These are phyloP conservation scores for Promerops cafer DNA, from an alignment of 2,113 vertebrate genomes.

Conservation along the genomic window DNA sequence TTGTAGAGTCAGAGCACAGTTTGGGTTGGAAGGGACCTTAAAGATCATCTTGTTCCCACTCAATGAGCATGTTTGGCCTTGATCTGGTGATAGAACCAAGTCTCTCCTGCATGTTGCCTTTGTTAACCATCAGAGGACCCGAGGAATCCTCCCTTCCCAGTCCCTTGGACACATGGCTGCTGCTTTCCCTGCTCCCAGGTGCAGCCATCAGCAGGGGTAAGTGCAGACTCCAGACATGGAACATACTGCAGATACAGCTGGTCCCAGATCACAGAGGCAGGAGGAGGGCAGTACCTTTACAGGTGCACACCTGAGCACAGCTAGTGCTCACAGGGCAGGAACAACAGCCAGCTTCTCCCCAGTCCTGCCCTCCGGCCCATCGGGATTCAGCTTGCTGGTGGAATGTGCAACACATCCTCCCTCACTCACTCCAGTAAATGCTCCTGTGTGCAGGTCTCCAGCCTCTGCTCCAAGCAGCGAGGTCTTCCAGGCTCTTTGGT, in stretches of 20 bases:
- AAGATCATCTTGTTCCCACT: neutral
- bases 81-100: neutral
- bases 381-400: neutral
- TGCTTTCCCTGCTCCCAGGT: neutral
- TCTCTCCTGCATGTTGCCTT: neutral
- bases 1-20: neutral
- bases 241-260: neutral
- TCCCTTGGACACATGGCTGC: neutral
- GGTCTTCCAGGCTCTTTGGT: neutral
- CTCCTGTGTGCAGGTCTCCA: neutral
- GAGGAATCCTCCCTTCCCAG: neutral
- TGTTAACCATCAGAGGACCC: neutral
- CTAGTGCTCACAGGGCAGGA: neutral
- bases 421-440: neutral
- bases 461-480: neutral
- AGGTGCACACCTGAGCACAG: neutral
- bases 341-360: neutral
- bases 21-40: neutral
- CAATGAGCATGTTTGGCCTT: neutral
- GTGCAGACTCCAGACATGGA: neutral
- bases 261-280: neutral
- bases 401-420: rapidly evolving
- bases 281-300: neutral
- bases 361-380: neutral
- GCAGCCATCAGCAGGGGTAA: neutral